These are phyloP conservation scores for Hemistola chrysoprasaria DNA, from an alignment of 2,888 invertebrate species.

Conservation along the genomic window DNA sequence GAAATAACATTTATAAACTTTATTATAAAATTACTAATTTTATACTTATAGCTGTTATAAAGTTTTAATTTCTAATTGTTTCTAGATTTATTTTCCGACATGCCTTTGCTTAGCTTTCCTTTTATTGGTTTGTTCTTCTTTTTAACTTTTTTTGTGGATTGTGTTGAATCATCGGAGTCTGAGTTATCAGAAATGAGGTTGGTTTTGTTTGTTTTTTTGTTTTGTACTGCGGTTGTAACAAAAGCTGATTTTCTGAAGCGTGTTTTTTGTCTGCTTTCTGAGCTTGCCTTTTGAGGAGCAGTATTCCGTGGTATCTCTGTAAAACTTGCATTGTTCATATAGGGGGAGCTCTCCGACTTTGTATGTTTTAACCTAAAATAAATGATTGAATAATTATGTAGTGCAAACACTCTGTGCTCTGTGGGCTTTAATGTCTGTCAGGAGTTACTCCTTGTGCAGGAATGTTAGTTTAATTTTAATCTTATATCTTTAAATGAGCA, in stretches of 20 bases:
- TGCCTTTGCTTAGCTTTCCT: constrained; percentile 52
- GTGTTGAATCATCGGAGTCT: constrained; percentile 72
- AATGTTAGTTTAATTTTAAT: too few species aligned
- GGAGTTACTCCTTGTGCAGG: too few species aligned
- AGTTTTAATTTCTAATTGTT: constrained; percentile 38
- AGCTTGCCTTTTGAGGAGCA: constrained; percentile 43
- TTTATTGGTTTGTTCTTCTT: constrained; percentile 68
- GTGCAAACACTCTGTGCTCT: too few species aligned
- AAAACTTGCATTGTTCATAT: constrained; percentile 67
- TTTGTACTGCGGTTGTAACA: constrained; percentile 81
- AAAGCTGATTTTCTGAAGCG: constrained; percentile 83
- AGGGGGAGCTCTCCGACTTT: constrained; percentile 61
- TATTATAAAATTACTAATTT: constrained; percentile 20
- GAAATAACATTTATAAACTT: constrained; percentile 16
- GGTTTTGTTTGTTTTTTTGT: constrained; percentile 52
- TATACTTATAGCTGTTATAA: not conserved
- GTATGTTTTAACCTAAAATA: constrained; percentile 68
- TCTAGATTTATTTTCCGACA: constrained; percentile 54
- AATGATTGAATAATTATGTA: not conserved
- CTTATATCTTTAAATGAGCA: too few species aligned
- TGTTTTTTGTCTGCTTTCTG: constrained; percentile 56
- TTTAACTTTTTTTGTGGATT: constrained; percentile 64
- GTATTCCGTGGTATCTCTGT: constrained; percentile 68
- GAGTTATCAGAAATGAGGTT: constrained; percentile 60
- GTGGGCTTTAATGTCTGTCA: too few species aligned